These are phyloP conservation scores for Rhagoletis pomonella DNA, from an alignment of 1,140 invertebrate genomes.

Conservation along the genomic window DNA sequence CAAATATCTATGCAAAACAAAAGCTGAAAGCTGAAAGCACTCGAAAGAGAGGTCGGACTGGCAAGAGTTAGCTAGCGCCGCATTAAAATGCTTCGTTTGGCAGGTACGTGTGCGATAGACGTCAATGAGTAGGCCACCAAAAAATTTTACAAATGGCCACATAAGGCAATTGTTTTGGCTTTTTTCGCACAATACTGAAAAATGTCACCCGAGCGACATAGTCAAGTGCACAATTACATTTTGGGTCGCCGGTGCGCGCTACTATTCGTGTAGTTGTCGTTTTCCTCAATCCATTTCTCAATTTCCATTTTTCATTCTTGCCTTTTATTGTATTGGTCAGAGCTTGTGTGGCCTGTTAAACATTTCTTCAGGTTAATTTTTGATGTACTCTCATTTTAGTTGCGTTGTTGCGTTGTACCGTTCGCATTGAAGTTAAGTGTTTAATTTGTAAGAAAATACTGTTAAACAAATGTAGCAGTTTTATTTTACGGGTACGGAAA, in stretches of 20 bases:
- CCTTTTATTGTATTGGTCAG: not conserved
- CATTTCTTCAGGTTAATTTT: not conserved
- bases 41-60: not conserved
- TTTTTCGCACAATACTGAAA: not conserved
- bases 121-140: not conserved
- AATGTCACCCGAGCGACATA: not conserved
- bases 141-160: not conserved
- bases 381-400: not conserved
- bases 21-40: not conserved
- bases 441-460: too few species aligned
- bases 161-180: not conserved
- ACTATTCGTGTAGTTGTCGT: not conserved
- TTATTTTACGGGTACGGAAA: too few species aligned
- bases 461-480: too few species aligned
- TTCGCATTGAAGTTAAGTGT: too few species aligned
- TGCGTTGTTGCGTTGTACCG: not conserved
- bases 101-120: not conserved
- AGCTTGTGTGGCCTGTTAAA: not conserved
- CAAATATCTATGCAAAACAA: slow-evolving; percentile 28
- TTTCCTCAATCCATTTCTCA: not conserved
- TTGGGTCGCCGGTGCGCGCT: not conserved
- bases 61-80: slow-evolving; percentile 10
- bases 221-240: slow-evolving; percentile 14
- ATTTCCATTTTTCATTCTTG: slow-evolving; percentile 8
- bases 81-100: not conserved